Evolutionary conservation across 2,797 vertebrate genomes (phyloP).

Genomic region (Lithobates pipiens): DNA sequence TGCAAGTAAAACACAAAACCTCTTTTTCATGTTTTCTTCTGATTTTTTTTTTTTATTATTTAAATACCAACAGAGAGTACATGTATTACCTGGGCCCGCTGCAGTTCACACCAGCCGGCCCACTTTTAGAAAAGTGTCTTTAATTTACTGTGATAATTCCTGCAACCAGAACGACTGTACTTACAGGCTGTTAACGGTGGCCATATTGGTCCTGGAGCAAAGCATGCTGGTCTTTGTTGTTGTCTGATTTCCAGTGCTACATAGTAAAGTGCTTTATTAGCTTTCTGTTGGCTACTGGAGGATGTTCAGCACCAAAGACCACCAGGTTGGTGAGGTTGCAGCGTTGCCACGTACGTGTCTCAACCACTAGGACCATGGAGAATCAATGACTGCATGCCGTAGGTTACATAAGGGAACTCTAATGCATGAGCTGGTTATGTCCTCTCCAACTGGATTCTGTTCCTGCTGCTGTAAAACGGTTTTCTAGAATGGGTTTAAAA

Average conservation of each 20-base stretch:
- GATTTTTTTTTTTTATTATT: neutral
- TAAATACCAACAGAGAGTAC: neutral
- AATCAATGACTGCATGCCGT: conserved; percentile 40
- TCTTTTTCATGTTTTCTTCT: neutral
- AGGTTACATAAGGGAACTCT: conserved; percentile 21
- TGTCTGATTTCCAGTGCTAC: neutral
- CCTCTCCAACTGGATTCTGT: conserved; percentile 30
- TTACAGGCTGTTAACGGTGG: neutral
- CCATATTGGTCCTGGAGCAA: conserved; percentile 26
- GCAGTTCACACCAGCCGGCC: neutral
- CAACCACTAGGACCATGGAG: conserved; percentile 18
- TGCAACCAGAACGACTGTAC: conserved; percentile 2
- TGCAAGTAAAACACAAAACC: neutral
- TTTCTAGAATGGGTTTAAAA: conserved; percentile 38
- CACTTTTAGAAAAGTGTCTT: neutral
- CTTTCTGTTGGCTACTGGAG: neutral
- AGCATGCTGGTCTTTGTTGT: conserved; percentile 30
- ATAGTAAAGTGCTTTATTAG: neutral
- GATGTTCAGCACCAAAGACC: neutral
- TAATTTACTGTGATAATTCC: conserved; percentile 5
- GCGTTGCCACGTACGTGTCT: conserved; percentile 1
- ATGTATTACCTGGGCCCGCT: neutral
- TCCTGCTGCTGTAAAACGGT: conserved; percentile 38
- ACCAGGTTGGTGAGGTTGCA: neutral
- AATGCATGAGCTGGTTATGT: conserved; percentile 54